Percentiles rank a stretch among this genome's conserved stretches.
phyloP scores from a whole-genome alignment of 2,113 vertebrate genomes.

The Taxidea taxus region DNA sequence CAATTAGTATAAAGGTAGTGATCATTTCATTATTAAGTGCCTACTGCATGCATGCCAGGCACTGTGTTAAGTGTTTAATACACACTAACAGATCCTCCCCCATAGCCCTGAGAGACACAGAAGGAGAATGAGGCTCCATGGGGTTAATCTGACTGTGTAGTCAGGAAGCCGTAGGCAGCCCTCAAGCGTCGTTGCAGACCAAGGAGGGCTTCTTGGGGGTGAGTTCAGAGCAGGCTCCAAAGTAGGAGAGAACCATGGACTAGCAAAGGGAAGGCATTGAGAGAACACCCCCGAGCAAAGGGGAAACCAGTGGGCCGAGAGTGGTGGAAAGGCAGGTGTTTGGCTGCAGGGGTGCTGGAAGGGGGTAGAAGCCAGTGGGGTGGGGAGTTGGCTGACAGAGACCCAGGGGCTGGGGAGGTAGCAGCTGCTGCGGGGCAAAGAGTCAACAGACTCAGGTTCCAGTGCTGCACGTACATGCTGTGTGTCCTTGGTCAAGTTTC shows the following conservation, averaged over 20 bases:
- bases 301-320: background rate
- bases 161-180: accelerated
- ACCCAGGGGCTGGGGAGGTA: accelerated
- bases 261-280: background rate
- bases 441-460: accelerated
- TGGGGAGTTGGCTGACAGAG: background rate
- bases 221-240: background rate
- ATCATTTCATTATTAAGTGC: background rate
- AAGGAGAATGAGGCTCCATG: accelerated
- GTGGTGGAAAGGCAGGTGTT: accelerated
- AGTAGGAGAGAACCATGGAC: background rate
- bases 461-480: background rate
- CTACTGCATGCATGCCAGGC: background rate
- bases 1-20: background rate
- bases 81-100: background rate
- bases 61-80: background rate
- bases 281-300: background rate
- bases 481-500: background rate
- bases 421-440: background rate
- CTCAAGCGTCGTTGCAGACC: background rate
- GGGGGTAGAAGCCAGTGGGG: background rate
- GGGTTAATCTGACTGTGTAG: background rate
- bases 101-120: background rate
- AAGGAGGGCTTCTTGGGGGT: background rate
- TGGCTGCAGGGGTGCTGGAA: background rate